A percentile compares a stretch with the other conserved stretches of the same genome.
These are phyloP conservation scores for Polypterus bichir DNA, from an alignment of 2,113 vertebrate species.

Conservation along the genomic window DNA sequence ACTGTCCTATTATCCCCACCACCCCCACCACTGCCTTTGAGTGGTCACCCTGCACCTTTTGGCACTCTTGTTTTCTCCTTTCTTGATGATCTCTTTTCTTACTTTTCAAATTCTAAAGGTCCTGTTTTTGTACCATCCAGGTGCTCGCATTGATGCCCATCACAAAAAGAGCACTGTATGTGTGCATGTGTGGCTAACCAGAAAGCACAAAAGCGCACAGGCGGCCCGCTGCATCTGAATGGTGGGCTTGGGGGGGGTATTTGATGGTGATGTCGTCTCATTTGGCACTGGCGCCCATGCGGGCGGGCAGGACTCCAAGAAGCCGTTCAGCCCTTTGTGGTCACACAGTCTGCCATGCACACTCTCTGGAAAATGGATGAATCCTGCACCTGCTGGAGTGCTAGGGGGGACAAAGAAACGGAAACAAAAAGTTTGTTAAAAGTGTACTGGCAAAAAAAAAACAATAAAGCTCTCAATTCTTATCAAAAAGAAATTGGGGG, in stretches of 20 bases:
- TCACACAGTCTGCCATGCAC: constrained; percentile 4
- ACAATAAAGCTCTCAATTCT: no score
- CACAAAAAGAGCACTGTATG: not conserved
- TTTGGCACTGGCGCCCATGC: not conserved
- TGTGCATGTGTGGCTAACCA: not conserved
- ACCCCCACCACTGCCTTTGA: no score
- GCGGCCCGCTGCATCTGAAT: not conserved
- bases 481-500: no score
- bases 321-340: constrained; percentile 11
- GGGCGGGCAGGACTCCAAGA: constrained; percentile 6
- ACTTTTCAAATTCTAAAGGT: no score
- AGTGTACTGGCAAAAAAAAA: no score
- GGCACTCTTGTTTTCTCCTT: no score
- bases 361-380: not conserved
- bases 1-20: no score
- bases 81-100: no score
- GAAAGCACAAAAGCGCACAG: not conserved
- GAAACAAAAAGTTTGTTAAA: not conserved
- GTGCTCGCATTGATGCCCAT: not conserved
- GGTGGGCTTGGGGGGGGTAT: not conserved
- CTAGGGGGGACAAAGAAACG: not conserved
- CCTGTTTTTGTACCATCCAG: no score
- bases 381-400: constrained; percentile 15
- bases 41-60: no score
- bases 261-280: not conserved